Percentiles rank a stretch among this genome's conserved stretches.
Conservation (phyloP, 2,888 invertebrate species). For the Dermolepida albohirtum region DNA sequence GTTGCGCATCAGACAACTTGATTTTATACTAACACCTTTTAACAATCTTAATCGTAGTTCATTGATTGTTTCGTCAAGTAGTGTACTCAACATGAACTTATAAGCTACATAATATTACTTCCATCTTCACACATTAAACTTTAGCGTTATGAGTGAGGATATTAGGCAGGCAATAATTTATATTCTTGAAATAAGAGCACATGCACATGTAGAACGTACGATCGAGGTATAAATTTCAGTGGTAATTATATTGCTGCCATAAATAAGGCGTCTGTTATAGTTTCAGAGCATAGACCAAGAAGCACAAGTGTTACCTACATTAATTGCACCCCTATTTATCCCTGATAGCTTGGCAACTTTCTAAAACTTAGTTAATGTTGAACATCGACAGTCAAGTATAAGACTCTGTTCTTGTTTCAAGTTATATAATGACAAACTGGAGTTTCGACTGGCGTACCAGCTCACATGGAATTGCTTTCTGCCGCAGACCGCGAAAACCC, state of each 20-base stretch:
- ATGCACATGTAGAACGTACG: slow-evolving; percentile 49
- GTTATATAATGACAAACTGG: slow-evolving; percentile 40
- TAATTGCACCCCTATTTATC: slow-evolving; percentile 57
- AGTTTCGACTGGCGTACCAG: slow-evolving; percentile 31
- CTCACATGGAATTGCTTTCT: slow-evolving; percentile 34
- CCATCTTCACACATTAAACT: no score
- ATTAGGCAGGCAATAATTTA: no score
- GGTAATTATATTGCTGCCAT: slow-evolving; percentile 60
- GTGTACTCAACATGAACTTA: no score
- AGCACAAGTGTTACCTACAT: slow-evolving; percentile 58
- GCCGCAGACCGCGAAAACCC: slow-evolving; percentile 29
- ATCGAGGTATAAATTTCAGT: slow-evolving; percentile 61
- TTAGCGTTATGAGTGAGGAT: no score
- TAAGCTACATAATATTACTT: no score
- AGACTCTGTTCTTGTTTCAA: slow-evolving; percentile 38
- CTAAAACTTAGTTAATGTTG: slow-evolving; percentile 48
- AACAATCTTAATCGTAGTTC: no score
- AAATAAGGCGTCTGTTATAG: slow-evolving; percentile 60
- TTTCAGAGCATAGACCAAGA: slow-evolving; percentile 50
- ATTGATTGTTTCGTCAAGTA: no score
- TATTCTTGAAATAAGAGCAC: no score
- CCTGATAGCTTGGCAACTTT: slow-evolving; percentile 48
- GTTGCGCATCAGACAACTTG: no score
- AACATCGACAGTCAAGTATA: slow-evolving; percentile 47
- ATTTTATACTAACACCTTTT: no score